These are phyloP conservation scores for Mormyrops boulengeri DNA, from an alignment of 2,797 vertebrate species.

Conservation along the genomic window DNA sequence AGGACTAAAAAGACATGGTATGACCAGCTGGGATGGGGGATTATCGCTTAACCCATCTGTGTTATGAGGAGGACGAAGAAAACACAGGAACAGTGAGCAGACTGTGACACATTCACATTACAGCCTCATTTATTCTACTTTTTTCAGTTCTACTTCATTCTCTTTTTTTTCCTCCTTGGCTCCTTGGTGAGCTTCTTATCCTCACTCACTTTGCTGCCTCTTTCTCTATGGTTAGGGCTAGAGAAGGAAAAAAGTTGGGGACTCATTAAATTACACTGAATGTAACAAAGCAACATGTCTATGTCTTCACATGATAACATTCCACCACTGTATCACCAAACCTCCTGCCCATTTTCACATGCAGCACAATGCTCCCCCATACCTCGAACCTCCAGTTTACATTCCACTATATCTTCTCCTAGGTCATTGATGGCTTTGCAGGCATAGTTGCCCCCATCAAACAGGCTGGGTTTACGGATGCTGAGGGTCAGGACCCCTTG, in stretches of 20 bases:
- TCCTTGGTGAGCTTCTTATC: conserved; percentile 35
- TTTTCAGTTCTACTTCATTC: conserved; percentile 27
- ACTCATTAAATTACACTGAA: neutral
- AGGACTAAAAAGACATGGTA: neutral
- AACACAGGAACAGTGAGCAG: neutral
- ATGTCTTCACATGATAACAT: neutral
- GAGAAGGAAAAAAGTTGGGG: conserved; percentile 22
- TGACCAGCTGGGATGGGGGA: neutral
- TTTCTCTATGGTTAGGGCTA: conserved; percentile 55
- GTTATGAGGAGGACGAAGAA: neutral
- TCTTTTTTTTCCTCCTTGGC: conserved; percentile 24
- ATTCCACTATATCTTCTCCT: conserved; percentile 74
- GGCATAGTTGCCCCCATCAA: conserved; percentile 78
- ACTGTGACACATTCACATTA: neutral
- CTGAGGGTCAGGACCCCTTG: conserved; percentile 81
- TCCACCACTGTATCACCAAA: neutral
- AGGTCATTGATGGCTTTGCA: conserved; percentile 84
- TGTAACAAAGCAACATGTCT: neutral
- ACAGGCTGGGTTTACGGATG: conserved; percentile 80
- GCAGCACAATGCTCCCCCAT: conserved; percentile 9
- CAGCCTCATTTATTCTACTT: conserved; percentile 50
- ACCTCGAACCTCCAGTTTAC: conserved; percentile 81
- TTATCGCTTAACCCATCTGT: neutral
- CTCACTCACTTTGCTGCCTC: conserved; percentile 48
- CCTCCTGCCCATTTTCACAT: neutral